These are phyloP conservation scores for Guaruba guarouba DNA, from an alignment of 2,113 vertebrate genomes.

Conservation along the genomic window DNA sequence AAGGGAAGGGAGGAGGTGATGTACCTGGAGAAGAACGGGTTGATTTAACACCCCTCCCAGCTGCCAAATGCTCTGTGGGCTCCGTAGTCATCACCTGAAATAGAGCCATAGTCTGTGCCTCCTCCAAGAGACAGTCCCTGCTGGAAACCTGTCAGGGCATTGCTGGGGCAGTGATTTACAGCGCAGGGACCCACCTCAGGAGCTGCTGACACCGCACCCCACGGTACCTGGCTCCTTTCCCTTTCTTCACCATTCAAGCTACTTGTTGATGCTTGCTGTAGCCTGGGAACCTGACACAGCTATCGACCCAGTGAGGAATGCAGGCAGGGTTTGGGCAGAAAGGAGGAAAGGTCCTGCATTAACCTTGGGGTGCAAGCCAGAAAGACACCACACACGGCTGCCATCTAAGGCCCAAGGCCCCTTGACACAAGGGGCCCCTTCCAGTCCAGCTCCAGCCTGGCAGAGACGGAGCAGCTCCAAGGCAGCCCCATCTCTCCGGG, in stretches of 20 bases:
- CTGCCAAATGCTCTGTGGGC: not conserved
- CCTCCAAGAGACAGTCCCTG: not conserved
- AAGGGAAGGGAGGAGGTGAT: not conserved
- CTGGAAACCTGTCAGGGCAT: not conserved
- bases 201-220: not conserved
- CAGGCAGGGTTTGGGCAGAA: not conserved
- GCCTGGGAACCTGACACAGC: not conserved
- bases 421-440: too few species aligned
- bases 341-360: not conserved
- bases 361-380: not conserved
- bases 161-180: not conserved
- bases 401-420: not conserved
- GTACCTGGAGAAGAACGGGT: constrained; percentile 10
- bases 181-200: not conserved
- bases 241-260: not conserved
- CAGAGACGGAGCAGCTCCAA: not conserved
- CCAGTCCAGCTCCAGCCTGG: not conserved
- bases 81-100: not conserved
- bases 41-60: not conserved
- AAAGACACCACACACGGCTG: not conserved
- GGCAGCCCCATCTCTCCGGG: not conserved
- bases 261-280: not conserved
- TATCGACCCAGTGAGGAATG: not conserved
- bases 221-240: not conserved
- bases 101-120: not conserved